Base-by-base conservation (phyloP, 92 coral and sea anemone genomes). In the Phymanthus crucifer region DNA sequence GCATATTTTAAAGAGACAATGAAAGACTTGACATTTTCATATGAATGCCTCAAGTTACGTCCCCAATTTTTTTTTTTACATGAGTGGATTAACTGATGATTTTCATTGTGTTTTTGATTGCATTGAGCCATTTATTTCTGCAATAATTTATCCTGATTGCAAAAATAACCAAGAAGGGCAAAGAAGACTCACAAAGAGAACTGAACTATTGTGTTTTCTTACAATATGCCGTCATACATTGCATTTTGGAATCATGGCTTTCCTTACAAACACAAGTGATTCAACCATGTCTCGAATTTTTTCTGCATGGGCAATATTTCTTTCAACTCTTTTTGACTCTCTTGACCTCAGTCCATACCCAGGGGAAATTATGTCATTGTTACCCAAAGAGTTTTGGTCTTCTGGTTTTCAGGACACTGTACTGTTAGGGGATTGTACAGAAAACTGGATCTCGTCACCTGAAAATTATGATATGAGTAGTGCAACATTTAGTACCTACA, bases 381-480 rank as follows among this genome's bases (percentile, higher is more conserved):
- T 78, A 52, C 83, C 69, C 16, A 14, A 4, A 36, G 88, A 84
- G 0, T 78, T 84, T 54, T 78, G 27, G 29, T 26, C 83, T n/a
- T 71, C 78, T 5, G 83, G 88, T 14, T 71, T 84, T 34, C 43
- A 84, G 78, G 83, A 78, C 72, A 84, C 83, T 32, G 80, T 38
- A 38, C 9, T 38, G 9, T 38, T 38, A 38, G 43, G 43, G 3
- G 43, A 38, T 38, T 38, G 43, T 70, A 34, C 35, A 11, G 90
- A 75, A 40, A 86, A 86, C 76, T 86, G 90, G 90, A 76, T 86
- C 46, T 38, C 90, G 11, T 86, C 78, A 40, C 82, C 83, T 4
- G 85, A 81, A 54, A 86, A 86, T 54, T 86, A 40, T 86, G 90
- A 76, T 69, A 40, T 86, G 67, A 86, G 86, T 66, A 86, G 40